Base-by-base conservation (phyloP, 2,797 vertebrate genomes). In the Hyperoplus immaculatus region DNA sequence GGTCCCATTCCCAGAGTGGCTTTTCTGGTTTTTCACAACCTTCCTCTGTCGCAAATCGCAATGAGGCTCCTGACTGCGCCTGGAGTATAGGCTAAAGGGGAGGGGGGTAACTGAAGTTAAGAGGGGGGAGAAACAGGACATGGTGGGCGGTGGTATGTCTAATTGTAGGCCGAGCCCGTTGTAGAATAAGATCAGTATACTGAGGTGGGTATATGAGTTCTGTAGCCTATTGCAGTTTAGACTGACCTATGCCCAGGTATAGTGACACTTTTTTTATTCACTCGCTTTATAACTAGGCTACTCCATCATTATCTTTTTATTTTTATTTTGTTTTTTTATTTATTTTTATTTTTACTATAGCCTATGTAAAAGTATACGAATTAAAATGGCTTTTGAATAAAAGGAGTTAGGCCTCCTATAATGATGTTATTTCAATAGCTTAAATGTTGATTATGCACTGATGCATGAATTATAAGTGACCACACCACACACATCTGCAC, bases 1-100 rank as follows among this genome's bases (percentile, higher is more conserved):
- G 92, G 74, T 94, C 91, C 91, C 91, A 94, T 94, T 91, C 91
- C 93, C 90, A 86, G 85, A 76, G 83, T 60, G 81, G 75, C 84
- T 84, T 72, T 42, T 87, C 39, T 58, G 57, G 36, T 82, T 62
- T 71, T 73, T 73, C 63, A 74, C 88, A 72, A 77, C 64, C 64
- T 77, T 81, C 79, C 79, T 72, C 80, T 46, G 74, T 74, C 41
- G 65, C 77, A 82, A n/a, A 72, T 74, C 41, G 65, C 77, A 82
- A n/a, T 53, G 82, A 83, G 58, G 55, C 72, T 87, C 58, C 77
- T 68, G 85, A 79, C 84, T 85, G 87, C 38, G 82, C 64, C 76
- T 76, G 72, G 80, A 75, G 82, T 50, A 9, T 12, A 58, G 56
- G 41, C 29, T 29, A 65, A 18, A 62, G 63, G 78, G 81, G 81